Base-by-base conservation (phyloP, 1,140 invertebrate species). In the Solen grandis region DNA sequence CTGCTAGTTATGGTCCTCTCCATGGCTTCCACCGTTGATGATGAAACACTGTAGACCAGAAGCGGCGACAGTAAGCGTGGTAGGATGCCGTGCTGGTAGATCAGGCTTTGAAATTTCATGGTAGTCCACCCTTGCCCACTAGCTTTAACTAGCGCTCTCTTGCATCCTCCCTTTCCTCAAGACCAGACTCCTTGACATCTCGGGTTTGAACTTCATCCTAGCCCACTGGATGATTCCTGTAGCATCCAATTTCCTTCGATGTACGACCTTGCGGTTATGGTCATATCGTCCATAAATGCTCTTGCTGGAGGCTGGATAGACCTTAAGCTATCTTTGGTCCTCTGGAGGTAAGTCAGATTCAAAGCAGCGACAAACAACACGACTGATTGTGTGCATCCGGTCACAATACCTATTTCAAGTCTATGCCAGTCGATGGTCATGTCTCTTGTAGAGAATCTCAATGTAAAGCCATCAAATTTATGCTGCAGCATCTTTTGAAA, bases 231-330 rank as follows among this genome's bases (percentile, higher is more conserved):
- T 65, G 5, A 70, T 50, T 77, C 57, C 27, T 72, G 16, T 14
- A 82, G 33, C 38, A 50, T 76, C 72, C 55, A 76, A 1, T 14
- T 46, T 52, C 19, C 63, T 55, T 82, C 62, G 16, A 69, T 19
- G 22, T 54, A 3, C 2, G 63, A 74, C 63, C 63, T n/a, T 16
- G 65, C 38, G 5, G 41, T 82, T 1, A 82, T 52, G 0, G 72
- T 82, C 63, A 76, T 76, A 35, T 76, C 72, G 38, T 76, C 72
- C 80, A 76, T 76, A 25, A 82, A 82, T n/a, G 41, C 73, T 35
- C 65, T 82, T 10, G 29, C 41, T 4, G 65, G 65, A 16, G 46
- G 74, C 14, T 77, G 74, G 29, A 59, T 33, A 78, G 46, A n/a
- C 27, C 54, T 63, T n/a, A n/a, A n/a, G n/a, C n/a, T n/a, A n/a